These are phyloP conservation scores for Enteromius paludinosus DNA, from an alignment of 2,797 vertebrate species.

Conservation along the genomic window DNA sequence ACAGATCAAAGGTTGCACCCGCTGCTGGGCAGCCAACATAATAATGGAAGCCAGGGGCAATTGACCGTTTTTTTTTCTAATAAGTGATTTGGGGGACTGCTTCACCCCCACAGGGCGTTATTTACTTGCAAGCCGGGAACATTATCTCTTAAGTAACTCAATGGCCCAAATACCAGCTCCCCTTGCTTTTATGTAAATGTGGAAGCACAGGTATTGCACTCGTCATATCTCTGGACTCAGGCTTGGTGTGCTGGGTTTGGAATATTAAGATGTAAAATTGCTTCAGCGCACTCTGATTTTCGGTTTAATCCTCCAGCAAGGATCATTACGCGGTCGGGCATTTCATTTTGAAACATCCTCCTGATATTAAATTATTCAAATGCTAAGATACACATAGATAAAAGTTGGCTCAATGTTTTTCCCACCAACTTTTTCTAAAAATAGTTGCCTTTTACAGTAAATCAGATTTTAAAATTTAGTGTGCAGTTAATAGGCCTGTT, in stretches of 20 bases:
- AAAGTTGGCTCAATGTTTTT: neutral
- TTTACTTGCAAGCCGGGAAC: conserved; percentile 83
- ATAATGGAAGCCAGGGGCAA: conserved; percentile 77
- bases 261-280: conserved; percentile 77
- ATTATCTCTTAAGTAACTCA: conserved; percentile 75
- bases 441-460: conserved; percentile 44
- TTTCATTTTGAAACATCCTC: conserved; percentile 69
- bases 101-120: conserved; percentile 77
- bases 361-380: conserved; percentile 64
- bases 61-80: conserved; percentile 71
- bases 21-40: conserved; percentile 78
- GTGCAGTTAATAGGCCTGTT: conserved; percentile 44
- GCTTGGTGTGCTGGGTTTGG: conserved; percentile 69
- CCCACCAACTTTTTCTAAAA: conserved; percentile 28
- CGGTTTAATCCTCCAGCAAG: conserved; percentile 67
- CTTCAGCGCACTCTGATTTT: conserved; percentile 67
- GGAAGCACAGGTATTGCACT: conserved; percentile 71
- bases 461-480: conserved; percentile 39
- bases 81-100: conserved; percentile 74
- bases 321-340: conserved; percentile 72
- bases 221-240: conserved; percentile 71
- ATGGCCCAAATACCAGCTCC: conserved; percentile 71
- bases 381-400: conserved; percentile 50
- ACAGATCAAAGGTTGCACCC: conserved; percentile 85
- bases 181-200: conserved; percentile 78